phyloP scores from a whole-genome alignment of 2,888 invertebrate species.

The Phortica okadai region DNA sequence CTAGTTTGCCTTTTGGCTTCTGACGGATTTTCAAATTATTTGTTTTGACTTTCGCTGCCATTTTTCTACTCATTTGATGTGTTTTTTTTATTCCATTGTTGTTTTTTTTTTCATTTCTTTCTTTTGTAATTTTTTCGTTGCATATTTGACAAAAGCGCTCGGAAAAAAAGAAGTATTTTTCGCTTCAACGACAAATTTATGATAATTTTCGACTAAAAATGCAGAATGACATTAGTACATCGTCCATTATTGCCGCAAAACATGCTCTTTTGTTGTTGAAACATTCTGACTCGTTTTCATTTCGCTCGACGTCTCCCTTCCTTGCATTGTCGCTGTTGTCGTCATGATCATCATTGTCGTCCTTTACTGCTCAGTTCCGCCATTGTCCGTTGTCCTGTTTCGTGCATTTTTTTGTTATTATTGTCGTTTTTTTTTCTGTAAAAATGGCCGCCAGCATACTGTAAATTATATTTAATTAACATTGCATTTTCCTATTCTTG shows the following conservation, averaged over 20 bases:
- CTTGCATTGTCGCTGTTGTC: slow-evolving; percentile 26
- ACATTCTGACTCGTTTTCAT: slow-evolving; percentile 60
- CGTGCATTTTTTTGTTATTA: slow-evolving; percentile 14
- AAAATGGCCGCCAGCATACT: slow-evolving; percentile 69
- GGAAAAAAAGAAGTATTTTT: slow-evolving; percentile 42
- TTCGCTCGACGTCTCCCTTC: slow-evolving; percentile 51
- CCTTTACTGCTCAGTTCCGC: slow-evolving; percentile 4
- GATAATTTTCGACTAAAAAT: slow-evolving; percentile 65
- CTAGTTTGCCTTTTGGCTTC: slow-evolving; percentile 52
- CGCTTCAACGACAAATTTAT: slow-evolving; percentile 68
- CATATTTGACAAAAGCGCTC: slow-evolving; percentile 19
- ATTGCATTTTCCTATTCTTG: slow-evolving; percentile 58
- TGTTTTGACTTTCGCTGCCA: slow-evolving; percentile 60
- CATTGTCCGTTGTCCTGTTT: slow-evolving; percentile 26
- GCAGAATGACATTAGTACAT: slow-evolving; percentile 71
- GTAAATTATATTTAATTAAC: slow-evolving; percentile 72
- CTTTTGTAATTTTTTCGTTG: slow-evolving; percentile 14
- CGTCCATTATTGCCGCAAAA: slow-evolving; percentile 70
- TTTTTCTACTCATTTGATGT: slow-evolving; percentile 60
- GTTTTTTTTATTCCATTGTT: slow-evolving; percentile 51
- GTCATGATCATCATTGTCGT: neutral
- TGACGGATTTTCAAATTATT: slow-evolving; percentile 71
- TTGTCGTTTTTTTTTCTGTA: slow-evolving; percentile 3
- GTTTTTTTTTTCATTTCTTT: slow-evolving; percentile 35
- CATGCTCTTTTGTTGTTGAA: slow-evolving; percentile 72